Base-by-base conservation (phyloP, 2,888 invertebrate species). In the Brachyptera risi region DNA sequence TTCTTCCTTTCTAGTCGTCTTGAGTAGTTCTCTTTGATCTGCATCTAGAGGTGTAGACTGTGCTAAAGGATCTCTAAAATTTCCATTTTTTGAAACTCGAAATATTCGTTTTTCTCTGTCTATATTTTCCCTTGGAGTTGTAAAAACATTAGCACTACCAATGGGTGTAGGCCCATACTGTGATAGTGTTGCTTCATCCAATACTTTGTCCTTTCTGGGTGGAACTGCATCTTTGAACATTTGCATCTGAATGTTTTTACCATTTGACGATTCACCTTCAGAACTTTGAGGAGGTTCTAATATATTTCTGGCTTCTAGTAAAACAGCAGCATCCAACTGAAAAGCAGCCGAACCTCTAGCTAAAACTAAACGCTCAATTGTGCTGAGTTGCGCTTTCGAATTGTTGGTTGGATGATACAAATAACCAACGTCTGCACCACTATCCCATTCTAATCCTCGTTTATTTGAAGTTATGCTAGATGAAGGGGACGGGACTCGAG, bases 401-500 rank as follows among this genome's bases (percentile, higher is more conserved):
- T 11, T 62, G 54, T 38, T 26, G 42, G 49, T 31, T 49, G 15
- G 51, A 1, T 56, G 57, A 23, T 62, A 66, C 15, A 66, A 65
- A 73, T 92, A 92, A 0, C 92, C 92, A 47, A 92, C 89, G 76
- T 92, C 92, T 0, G 89, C 92, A 23, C 91, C 83, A 37, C 89
- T 91, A 72, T 92, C 92, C 92, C 92, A 92, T 76, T 92, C 92
- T 1, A 92, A 75, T 65, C 54, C 54, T 17, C 86, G 87, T 57
- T 86, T 82, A 69, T 84, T 85, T 0, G 88, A 87, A 56, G 87
- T 83, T 0, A 86, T 75, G 70, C 88, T 87, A 65, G 90, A 90
- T 17, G 88, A 84, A 1, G 91, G 90, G 4, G 90, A 88, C 23
- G 80, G 65, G 1, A 69, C 68, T 26, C 67, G 69, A 7, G 66